These are phyloP conservation scores for Pristionchus japonicus DNA, from an alignment of 2,888 invertebrate species.

Conservation along the genomic window DNA sequence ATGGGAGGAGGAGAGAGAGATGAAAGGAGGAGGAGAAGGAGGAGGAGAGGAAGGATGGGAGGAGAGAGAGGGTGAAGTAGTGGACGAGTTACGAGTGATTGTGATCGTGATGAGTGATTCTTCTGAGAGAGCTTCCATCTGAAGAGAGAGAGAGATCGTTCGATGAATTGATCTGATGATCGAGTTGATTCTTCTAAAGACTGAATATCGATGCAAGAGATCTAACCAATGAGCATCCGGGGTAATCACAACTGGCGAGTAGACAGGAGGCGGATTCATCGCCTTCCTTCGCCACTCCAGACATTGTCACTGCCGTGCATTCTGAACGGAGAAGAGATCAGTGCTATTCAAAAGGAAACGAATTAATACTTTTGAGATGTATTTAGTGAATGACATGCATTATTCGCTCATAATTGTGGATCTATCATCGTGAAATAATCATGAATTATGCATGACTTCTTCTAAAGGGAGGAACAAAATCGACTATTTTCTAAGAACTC, in stretches of 20 bases:
- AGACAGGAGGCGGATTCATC: constrained; percentile 19
- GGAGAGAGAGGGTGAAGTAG: neutral
- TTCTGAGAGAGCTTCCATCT: constrained; percentile 16
- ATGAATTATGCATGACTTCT: no score
- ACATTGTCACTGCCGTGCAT: constrained; percentile 34
- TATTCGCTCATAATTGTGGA: no score
- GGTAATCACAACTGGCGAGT: neutral
- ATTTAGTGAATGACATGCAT: no score
- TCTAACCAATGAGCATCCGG: constrained; percentile 26
- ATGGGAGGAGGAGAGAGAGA: neutral
- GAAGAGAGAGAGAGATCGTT: neutral
- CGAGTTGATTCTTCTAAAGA: neutral
- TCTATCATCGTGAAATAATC: neutral
- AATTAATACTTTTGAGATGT: no score
- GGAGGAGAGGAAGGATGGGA: neutral
- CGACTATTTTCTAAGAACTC: neutral
- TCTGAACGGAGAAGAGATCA: no score
- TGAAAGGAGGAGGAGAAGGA: constrained; percentile 9
- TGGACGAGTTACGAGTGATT: neutral
- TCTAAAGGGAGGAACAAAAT: no score
- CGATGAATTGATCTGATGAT: neutral
- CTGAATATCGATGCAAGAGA: neutral
- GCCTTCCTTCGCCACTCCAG: neutral
- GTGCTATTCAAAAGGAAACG: no score
- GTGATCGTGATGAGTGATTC: constrained; percentile 38